phyloP scores from a whole-genome alignment of 1,140 invertebrate genomes.

The Drosophila oshimai region DNA sequence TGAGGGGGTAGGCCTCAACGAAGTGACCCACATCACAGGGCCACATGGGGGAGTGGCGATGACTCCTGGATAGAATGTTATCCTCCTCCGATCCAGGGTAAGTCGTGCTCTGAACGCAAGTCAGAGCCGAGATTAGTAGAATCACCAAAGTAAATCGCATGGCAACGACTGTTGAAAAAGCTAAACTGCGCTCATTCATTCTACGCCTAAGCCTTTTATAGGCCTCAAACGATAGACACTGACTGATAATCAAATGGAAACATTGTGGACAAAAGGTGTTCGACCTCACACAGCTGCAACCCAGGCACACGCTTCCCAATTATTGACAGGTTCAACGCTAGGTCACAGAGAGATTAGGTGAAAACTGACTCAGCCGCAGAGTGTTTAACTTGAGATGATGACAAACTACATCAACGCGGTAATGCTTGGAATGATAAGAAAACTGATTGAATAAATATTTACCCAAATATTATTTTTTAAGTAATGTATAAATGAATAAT shows the following conservation, averaged over 20 bases:
- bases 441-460: background rate
- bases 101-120: conserved; percentile 9
- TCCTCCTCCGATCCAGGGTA: conserved; percentile 17
- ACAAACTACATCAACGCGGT: background rate
- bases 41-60: conserved; percentile 29
- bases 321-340: background rate
- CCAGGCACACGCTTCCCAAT: background rate
- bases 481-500: too few relatives aligned
- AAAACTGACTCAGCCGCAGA: background rate
- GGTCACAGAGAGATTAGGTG: background rate
- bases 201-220: conserved; percentile 6
- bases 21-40: conserved; percentile 46
- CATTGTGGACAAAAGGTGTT: background rate
- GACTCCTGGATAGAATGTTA: background rate
- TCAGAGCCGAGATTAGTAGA: conserved; percentile 24
- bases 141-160: conserved; percentile 24
- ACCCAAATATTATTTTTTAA: too few relatives aligned
- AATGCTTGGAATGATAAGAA: background rate
- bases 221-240: background rate
- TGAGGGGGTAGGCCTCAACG: conserved; percentile 31
- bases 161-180: background rate
- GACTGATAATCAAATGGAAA: background rate
- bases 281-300: background rate
- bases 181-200: background rate
- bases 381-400: background rate